phyloP scores from a whole-genome alignment of 2,888 invertebrate species.

The Blomia tropicalis region DNA sequence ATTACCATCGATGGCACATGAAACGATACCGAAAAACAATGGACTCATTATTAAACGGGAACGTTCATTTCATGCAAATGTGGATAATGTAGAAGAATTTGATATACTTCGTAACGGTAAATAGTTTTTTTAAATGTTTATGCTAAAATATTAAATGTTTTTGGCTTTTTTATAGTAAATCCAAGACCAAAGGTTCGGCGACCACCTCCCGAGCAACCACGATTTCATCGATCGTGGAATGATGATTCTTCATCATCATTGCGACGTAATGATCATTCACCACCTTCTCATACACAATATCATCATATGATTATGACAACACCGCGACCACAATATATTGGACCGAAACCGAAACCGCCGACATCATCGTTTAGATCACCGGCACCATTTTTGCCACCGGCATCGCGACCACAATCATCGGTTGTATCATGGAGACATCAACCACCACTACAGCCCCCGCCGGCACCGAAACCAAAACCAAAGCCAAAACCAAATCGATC shows the following conservation, averaged over 20 bases:
- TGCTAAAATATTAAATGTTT: neutral
- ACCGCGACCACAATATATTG: too few relatives aligned
- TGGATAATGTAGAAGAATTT: neutral
- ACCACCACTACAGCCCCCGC: neutral
- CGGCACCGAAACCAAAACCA: neutral
- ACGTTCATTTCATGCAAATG: neutral
- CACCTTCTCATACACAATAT: too few relatives aligned
- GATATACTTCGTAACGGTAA: conserved; percentile 14
- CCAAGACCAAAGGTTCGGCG: neutral
- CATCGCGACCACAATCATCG: neutral
- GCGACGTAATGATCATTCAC: too few relatives aligned
- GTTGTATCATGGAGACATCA: neutral
- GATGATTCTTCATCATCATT: neutral
- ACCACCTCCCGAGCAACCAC: neutral
- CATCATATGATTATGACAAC: too few relatives aligned
- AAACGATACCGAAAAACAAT: neutral
- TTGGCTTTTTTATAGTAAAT: neutral
- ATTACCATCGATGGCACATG: neutral
- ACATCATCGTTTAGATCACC: too few relatives aligned
- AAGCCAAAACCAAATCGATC: neutral
- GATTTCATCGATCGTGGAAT: neutral
- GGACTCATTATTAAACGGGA: neutral
- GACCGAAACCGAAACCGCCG: too few relatives aligned
- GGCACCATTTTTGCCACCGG: too few relatives aligned
- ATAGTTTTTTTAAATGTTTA: neutral